Evolutionary conservation across 2,797 vertebrate species (phyloP).

Genomic region (Ctenopoma kingsleyae): DNA sequence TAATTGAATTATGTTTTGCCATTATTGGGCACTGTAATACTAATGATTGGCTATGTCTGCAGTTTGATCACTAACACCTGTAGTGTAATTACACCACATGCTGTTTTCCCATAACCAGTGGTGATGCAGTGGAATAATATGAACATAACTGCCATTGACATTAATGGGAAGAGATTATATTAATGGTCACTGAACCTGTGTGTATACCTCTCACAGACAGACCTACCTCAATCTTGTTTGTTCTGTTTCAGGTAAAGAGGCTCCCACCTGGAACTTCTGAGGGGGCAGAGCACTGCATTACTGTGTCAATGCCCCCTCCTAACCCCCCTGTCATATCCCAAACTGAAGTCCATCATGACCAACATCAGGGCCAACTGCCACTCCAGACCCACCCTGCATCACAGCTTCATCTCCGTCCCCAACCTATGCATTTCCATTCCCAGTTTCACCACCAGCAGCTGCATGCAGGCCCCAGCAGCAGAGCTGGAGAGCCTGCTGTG

Average conservation of each 20-base stretch:
- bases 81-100: slow-evolving; percentile 55
- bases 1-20: slow-evolving; percentile 55
- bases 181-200: slow-evolving; percentile 49
- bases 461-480: slow-evolving; percentile 53
- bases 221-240: slow-evolving; percentile 4
- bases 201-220: slow-evolving; percentile 15
- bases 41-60: slow-evolving; percentile 45
- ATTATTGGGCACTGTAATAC: slow-evolving; percentile 40
- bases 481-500: slow-evolving; percentile 51
- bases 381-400: slow-evolving; percentile 32
- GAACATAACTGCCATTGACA: slow-evolving; percentile 55
- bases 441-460: slow-evolving; percentile 42
- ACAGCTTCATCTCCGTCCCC: slow-evolving; percentile 38
- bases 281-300: slow-evolving; percentile 48
- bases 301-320: slow-evolving; percentile 53
- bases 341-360: slow-evolving; percentile 37
- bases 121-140: slow-evolving; percentile 67
- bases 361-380: slow-evolving; percentile 23
- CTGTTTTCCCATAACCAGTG: slow-evolving; percentile 50
- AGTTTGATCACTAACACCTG: slow-evolving; percentile 66
- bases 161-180: slow-evolving; percentile 41
- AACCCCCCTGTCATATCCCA: slow-evolving; percentile 15
- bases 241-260: slow-evolving; percentile 86
- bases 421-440: slow-evolving; percentile 22
- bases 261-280: slow-evolving; percentile 77